Evolutionary conservation across 1,140 invertebrate species (phyloP).

Genomic region (Bombus pascuorum): DNA sequence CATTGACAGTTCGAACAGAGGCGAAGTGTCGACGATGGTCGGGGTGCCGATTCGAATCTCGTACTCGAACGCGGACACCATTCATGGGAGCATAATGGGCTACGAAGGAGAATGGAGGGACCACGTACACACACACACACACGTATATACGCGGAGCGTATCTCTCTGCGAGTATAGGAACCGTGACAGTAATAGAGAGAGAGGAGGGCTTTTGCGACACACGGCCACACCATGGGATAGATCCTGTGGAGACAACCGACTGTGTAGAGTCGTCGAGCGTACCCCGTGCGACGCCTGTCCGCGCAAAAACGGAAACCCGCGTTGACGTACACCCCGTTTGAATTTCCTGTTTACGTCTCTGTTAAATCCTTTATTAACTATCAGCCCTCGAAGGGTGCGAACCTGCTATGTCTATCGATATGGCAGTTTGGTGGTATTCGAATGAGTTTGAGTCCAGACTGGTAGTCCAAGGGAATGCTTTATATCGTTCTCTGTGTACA

Average conservation of each 20-base stretch:
- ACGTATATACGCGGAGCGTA: neutral
- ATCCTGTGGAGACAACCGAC: slow-evolving; percentile 19
- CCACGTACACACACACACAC: slow-evolving; percentile 8
- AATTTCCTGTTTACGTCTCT: slow-evolving; percentile 54
- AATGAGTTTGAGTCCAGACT: neutral
- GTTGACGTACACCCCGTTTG: slow-evolving; percentile 40
- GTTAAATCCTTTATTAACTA: slow-evolving; percentile 53
- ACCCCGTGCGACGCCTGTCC: slow-evolving; percentile 23
- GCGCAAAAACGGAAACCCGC: slow-evolving; percentile 64
- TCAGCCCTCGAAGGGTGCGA: neutral
- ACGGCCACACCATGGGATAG: slow-evolving; percentile 21
- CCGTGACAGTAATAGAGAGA: slow-evolving; percentile 18
- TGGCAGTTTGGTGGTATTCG: too few species aligned
- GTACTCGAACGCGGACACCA: slow-evolving; percentile 69
- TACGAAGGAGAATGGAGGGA: slow-evolving; percentile 57
- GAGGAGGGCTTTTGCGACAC: slow-evolving; percentile 29
- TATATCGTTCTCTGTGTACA: neutral
- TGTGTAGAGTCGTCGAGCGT: slow-evolving; percentile 27
- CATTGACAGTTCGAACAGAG: slow-evolving; percentile 70
- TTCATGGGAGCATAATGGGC: slow-evolving; percentile 65
- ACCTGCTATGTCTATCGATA: neutral
- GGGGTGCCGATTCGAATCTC: slow-evolving; percentile 69
- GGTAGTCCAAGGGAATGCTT: neutral
- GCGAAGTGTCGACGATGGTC: slow-evolving; percentile 67
- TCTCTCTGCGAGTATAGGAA: neutral